Evolutionary conservation across 2,797 vertebrate genomes (phyloP), one percentile per base, ranked within the genome.

Genomic region (Anolis apletophallus): DNA sequence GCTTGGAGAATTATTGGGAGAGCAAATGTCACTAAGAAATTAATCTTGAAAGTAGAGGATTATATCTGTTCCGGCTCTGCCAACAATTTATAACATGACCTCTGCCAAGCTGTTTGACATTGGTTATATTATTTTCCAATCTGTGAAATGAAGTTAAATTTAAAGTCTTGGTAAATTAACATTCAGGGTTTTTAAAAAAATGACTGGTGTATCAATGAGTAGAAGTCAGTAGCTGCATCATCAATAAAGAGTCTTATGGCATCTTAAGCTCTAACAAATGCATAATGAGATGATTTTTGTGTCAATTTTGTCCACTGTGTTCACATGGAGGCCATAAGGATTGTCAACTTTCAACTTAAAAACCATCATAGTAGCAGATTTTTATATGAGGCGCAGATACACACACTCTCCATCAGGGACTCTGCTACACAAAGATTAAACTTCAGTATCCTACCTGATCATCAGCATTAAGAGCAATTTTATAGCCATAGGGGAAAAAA

Each of bases 1-100:
- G 54, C 57, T 72, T 40, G 55, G 81, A 73, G 54, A 73, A 73
- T 73, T 83, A 71, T 73, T 83, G 34, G n/a, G 32, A 46, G 34
- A 79, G 19, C 17, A 86, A 61, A 75, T 80, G 36, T 13, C 11
- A 46, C 29, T 52, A 73, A 75, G 59, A 79, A 55, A 52, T 57
- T 72, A 82, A 82, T 55, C 81, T 82, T 72, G 21, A 81, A 81
- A 81, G 67, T 72, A 72, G 72, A 71, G 68, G 52, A 72, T 82
- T 83, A 19, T 83, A 52, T 72, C 57, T 72, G 23, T 80, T 40
- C 21, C 57, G 50, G 19, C 52, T 50, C 69, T 88, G 12, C 50
- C 13, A 52, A 6, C 32, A 68, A 10, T 32, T 67, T 76, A 54
- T 13, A 32, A 67, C 73, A 83, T 84, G 69, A 88, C 50, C 23